Base-by-base conservation (phyloP, 2,797 vertebrate genomes). In the Darevskia mixta region DNA sequence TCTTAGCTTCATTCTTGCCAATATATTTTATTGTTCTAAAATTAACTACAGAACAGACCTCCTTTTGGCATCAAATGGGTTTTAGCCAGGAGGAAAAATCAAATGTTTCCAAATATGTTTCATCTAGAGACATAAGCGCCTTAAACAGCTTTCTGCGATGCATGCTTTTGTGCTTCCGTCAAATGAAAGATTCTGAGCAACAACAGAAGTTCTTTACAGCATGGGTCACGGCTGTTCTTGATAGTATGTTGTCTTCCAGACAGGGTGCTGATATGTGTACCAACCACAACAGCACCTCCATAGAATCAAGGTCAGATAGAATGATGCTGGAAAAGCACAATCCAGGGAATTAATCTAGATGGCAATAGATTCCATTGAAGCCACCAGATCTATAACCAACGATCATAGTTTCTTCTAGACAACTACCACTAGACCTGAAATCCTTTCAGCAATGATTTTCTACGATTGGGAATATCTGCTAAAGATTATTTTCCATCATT, bases 1-100 rank as follows among this genome's bases (percentile, higher is more conserved):
- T 72, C 76, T 79, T 90, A 85, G 67, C 80, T 87, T 93, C 92
- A 86, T 91, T 93, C 92, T 94, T 79, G 82, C 89, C 93, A 94
- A 93, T 83, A 91, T 78, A 92, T 85, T 87, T 90, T 95, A 95
- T 92, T 91, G 95, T 92, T 93, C 93, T 90, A 94, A 93, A 95
- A 94, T 94, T 96, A 95, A 90, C 85, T 87, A 72, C 83, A 87
- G 87, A 87, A 87, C 43, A 92, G 79, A 90, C 93, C 80, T 88
- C 91, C 61, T 85, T 89, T 83, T 94, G 91, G 94, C 94, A 92
- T 91, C 89, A 88, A 86, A 87, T 43, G 91, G 91, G 86, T 79
- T 88, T 92, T 5, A 87, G 78, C 84, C 88, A 94, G 81, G 88
- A 93, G 35, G 72, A 73, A 55, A 82, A 90, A 90, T 45, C 71